Evolutionary conservation across 2,113 vertebrate genomes (phyloP).

Genomic region (Pelusios castaneus): DNA sequence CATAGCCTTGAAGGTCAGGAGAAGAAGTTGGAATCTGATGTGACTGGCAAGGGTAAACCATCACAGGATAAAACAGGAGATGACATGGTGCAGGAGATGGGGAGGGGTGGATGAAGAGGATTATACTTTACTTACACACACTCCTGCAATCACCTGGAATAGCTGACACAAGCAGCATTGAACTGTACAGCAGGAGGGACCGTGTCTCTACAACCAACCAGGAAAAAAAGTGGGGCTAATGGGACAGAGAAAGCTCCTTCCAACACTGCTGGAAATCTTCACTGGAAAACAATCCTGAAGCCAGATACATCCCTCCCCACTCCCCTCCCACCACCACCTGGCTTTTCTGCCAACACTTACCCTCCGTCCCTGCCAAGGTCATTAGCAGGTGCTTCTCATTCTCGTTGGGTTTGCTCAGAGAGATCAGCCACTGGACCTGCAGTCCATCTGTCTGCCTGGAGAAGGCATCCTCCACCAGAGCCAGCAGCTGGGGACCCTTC

Average conservation of each 20-base stretch:
- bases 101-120: neutral
- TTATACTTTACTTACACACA: neutral
- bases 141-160: neutral
- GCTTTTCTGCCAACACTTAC: constrained; percentile 71
- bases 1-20: neutral
- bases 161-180: neutral
- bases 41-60: neutral
- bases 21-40: neutral
- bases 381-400: constrained; percentile 93
- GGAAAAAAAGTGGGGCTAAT: neutral
- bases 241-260: neutral
- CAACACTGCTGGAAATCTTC: neutral
- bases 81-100: neutral
- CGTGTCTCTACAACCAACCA: neutral
- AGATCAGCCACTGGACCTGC: constrained; percentile 89
- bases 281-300: neutral
- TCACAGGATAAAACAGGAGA: neutral
- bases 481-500: constrained; percentile 86
- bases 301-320: neutral
- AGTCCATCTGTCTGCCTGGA: constrained; percentile 84
- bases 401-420: constrained; percentile 93
- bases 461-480: constrained; percentile 87
- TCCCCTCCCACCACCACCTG: accelerated
- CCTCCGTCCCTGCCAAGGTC: constrained; percentile 88
- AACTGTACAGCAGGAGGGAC: neutral